Conservation (phyloP, 2,113 vertebrate species). For the Nerophis ophidion region DNA sequence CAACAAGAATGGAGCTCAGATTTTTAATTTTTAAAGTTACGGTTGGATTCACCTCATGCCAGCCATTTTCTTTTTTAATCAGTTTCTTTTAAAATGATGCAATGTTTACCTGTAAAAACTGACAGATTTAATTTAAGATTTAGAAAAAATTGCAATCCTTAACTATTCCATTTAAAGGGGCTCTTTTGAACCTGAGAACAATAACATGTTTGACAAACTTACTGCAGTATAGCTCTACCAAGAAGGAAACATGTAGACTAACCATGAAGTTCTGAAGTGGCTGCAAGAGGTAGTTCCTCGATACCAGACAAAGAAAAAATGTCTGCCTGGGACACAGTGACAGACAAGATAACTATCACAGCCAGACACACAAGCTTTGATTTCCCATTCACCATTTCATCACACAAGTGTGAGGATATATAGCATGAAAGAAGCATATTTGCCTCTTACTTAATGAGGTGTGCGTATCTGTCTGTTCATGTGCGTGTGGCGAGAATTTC, state of each 20-base stretch:
- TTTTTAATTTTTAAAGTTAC: no score
- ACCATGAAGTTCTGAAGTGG: conserved; percentile 30
- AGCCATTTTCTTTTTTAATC: no score
- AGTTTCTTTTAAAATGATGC: no score
- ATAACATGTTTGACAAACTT: background rate
- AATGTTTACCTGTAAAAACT: no score
- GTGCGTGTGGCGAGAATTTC: conserved; percentile 39
- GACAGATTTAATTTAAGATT: no score
- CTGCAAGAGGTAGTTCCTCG: conserved; percentile 36
- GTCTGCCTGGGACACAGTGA: conserved; percentile 46
- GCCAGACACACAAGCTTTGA: conserved; percentile 25
- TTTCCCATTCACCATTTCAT: conserved; percentile 7
- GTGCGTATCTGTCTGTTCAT: conserved; percentile 21
- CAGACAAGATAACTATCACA: conserved; percentile 62
- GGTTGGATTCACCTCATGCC: no score
- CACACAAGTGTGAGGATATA: conserved; percentile 4
- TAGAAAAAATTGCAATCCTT: no score
- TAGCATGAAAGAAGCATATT: background rate
- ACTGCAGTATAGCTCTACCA: conserved; percentile 2
- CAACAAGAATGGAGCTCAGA: no score
- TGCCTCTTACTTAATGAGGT: conserved; percentile 44
- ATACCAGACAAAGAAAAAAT: conserved; percentile 55
- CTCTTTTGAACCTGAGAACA: no score
- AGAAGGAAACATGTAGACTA: conserved; percentile 12
- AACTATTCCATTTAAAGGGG: no score